Base-by-base conservation (phyloP, 2,113 vertebrate genomes). In the Calonectris borealis region DNA sequence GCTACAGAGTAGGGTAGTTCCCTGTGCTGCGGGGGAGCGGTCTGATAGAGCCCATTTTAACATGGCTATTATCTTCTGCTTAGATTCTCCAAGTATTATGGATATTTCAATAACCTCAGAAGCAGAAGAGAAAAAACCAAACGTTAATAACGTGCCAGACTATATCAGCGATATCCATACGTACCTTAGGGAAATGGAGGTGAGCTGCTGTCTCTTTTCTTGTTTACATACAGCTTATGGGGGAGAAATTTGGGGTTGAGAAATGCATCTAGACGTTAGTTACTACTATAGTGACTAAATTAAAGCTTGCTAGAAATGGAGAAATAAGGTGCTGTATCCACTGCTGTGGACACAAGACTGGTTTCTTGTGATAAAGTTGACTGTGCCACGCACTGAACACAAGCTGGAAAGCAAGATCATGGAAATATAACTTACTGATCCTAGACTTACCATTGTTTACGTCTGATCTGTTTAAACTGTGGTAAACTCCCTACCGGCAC, bases 101-200 rank as follows among this genome's bases (percentile, higher is more conserved):
- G 99, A 99, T 83, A 99, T 99, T 98, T 99, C 99, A 5, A 72
- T 99, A 89, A 94, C 98, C 34, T 58, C 95, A 32, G 99, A 99
- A 61, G 58, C 96, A 21, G 99, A 99, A 70, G 99, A 99, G 72
- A 99, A 97, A 75, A 99, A 98, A 64, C 13, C 94, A 40, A 97
- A 95, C 18, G 98, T 98, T 83, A 99, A 99, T 52, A 98, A 99
- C 0, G 98, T 99, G 6, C 98, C 98, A 9, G 99, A 99, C 87
- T 99, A 99, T 68, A 98, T 98, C 72, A 96, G 95, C 3, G 99
- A 99, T 90, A 99, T 99, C 96, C 98, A 99, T 84, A 96, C 96
- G 0, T 99, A 99, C 91, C 97, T 99, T 36, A 98, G 99, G 94
- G 98, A 99, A 90, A 99, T 99, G 98, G 99, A 99, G 99, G 99